These are phyloP conservation scores for Drosophila miranda DNA, from an alignment of 1,140 invertebrate species.

Conservation along the genomic window DNA sequence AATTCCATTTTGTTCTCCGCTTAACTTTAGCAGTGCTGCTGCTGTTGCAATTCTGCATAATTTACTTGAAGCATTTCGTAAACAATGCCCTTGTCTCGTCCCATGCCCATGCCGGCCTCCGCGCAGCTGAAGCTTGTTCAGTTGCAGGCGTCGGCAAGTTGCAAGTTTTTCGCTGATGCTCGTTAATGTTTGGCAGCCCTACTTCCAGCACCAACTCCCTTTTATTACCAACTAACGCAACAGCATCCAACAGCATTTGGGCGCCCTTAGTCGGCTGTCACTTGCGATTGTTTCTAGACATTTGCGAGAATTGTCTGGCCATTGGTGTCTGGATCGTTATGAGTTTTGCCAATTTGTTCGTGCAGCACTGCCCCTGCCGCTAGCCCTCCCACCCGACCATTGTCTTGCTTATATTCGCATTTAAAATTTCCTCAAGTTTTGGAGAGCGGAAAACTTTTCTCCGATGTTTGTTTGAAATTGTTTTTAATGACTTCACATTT, in stretches of 20 bases:
- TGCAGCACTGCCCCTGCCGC: neutral
- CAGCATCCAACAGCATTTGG: slow-evolving; percentile 30
- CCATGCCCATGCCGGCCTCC: neutral
- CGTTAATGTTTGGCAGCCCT: slow-evolving; percentile 69
- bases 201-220: slow-evolving; percentile 18
- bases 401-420: slow-evolving; percentile 33
- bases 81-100: slow-evolving; percentile 56
- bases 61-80: slow-evolving; percentile 72
- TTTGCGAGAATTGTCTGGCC: slow-evolving; percentile 12
- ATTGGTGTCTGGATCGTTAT: slow-evolving; percentile 52
- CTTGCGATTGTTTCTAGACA: slow-evolving; percentile 28
- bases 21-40: slow-evolving; percentile 62
- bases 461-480: slow-evolving; percentile 60
- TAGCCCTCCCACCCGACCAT: slow-evolving; percentile 15
- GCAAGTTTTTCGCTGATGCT: slow-evolving; percentile 76
- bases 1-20: slow-evolving; percentile 71
- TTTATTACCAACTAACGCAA: slow-evolving; percentile 60
- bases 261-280: slow-evolving; percentile 39
- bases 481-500: slow-evolving; percentile 65
- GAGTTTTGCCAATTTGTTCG: slow-evolving; percentile 54
- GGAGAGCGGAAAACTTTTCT: slow-evolving; percentile 38
- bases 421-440: slow-evolving; percentile 46
- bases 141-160: slow-evolving; percentile 44
- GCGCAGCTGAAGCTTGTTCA: slow-evolving; percentile 32
- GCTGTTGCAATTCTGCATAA: slow-evolving; percentile 67